Percentiles rank a stretch among this genome's conserved stretches.
phyloP scores from a whole-genome alignment of 2,888 invertebrate genomes.

The Eristalis intricaria region DNA sequence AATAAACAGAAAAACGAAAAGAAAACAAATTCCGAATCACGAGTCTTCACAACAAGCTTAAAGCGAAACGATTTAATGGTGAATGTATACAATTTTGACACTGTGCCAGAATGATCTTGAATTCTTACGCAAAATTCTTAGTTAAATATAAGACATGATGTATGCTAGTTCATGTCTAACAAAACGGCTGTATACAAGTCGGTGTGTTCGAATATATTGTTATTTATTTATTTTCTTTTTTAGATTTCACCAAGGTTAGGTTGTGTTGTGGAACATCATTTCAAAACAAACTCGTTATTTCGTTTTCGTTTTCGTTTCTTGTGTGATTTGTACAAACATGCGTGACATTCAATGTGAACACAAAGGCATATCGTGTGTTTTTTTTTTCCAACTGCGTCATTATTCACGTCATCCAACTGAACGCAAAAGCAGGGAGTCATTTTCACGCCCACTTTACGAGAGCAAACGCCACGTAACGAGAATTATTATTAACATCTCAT shows the following conservation, averaged over 20 bases:
- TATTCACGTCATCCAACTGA: neutral
- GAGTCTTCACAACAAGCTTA: neutral
- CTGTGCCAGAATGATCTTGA: slow-evolving; percentile 43
- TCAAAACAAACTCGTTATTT: neutral
- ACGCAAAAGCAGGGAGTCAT: neutral
- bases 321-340: neutral
- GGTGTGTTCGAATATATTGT: neutral
- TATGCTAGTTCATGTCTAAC: slow-evolving; percentile 12
- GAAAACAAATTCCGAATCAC: slow-evolving; percentile 7
- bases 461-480: neutral
- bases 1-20: neutral
- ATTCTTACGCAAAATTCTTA: slow-evolving; percentile 41
- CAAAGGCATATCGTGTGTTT: neutral
- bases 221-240: neutral
- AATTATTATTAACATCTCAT: neutral
- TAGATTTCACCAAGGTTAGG: neutral
- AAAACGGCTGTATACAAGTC: neutral
- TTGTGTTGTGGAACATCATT: neutral
- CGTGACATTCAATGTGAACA: neutral
- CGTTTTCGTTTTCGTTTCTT: too few species aligned
- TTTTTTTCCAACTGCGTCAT: neutral
- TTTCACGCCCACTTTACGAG: neutral
- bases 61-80: neutral
- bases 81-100: slow-evolving; percentile 18
- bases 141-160: slow-evolving; percentile 5